Evolutionary conservation across 2,113 vertebrate species (phyloP), one percentile per base, ranked within the genome.

Genomic region (Hepsetus odoe): DNA sequence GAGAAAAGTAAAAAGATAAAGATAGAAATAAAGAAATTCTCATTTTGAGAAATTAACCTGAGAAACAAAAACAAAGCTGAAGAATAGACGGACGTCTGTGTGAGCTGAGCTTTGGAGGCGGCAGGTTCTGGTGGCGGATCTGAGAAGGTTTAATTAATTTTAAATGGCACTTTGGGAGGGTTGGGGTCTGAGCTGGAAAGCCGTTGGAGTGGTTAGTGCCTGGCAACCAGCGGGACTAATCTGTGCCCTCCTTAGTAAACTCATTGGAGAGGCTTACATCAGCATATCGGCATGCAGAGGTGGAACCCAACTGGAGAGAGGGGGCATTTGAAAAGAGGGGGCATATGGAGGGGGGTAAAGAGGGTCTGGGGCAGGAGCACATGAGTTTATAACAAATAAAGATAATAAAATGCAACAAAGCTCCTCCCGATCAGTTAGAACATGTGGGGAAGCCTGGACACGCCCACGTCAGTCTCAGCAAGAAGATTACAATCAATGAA

Each of bases 81-180:
- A 12, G 40, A 42, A 42, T 42, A 42, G n/a, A n/a, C n/a, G n/a
- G n/a, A n/a, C n/a, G n/a, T n/a, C n/a, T n/a, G n/a, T n/a, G 46
- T 49, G 46, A 49, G 46, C 4, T 20, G 38, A 83, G 77, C 86
- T 82, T 64, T 35, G 80, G 85, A 89, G 84, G 20, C 38, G 85
- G 79, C 86, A 90, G 61, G 93, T 94, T 93, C 94, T 93, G 88
- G 89, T 92, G 87, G 88, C 38, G 70, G 90, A 94, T 71, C 94
- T 90, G 91, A 93, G 92, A 90, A 95, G 92, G 91, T 96, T 95
- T 96, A 96, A 98, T 98, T 97, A 95, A 97, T 98, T 96, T 95
- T 95, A 95, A 97, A 96, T 95, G 94, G 95, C 95, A 95, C 95
- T 97, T 95, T 94, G 92, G 94, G 90, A 92, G 91, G 91, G 93